Conservation (phyloP, 1,140 invertebrate genomes). For the Lordiphosa clarofinis region DNA sequence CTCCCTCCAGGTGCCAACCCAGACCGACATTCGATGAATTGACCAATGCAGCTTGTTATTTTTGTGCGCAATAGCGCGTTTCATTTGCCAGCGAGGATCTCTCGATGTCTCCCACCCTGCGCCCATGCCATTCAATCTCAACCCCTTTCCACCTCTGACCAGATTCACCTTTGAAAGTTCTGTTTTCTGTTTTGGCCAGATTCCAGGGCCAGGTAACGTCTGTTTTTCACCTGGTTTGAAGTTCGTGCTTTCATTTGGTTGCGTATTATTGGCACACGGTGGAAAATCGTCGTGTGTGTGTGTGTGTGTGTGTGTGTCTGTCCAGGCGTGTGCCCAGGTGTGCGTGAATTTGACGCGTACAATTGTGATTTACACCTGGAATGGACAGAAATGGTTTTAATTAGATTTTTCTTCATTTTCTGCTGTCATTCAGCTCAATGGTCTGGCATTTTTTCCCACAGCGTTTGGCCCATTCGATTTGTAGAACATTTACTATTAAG, state of each 20-base stretch:
- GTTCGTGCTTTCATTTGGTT: conserved; percentile 50
- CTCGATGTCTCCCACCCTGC: background rate
- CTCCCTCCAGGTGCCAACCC: conserved; percentile 34
- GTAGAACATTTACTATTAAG: background rate
- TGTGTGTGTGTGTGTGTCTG: conserved; percentile 13
- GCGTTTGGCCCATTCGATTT: background rate
- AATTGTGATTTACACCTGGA: conserved; percentile 64
- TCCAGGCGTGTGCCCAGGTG: conserved; percentile 28
- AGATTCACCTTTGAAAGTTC: conserved; percentile 31
- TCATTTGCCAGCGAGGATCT: conserved; percentile 42
- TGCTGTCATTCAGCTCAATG: conserved; percentile 47
- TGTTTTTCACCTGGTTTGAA: conserved; percentile 56
- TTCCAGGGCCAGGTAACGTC: conserved; percentile 55
- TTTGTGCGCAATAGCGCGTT: conserved; percentile 74
- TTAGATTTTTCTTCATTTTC: conserved; percentile 70
- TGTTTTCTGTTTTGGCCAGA: conserved; percentile 44
- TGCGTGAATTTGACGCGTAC: conserved; percentile 58
- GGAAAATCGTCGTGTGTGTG: conserved; percentile 33
- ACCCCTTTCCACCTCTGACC: background rate
- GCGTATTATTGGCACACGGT: conserved; percentile 53
- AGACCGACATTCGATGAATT: conserved; percentile 76
- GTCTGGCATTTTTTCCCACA: conserved; percentile 5
- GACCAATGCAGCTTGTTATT: conserved; percentile 74
- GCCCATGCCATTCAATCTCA: background rate
- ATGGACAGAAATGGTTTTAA: conserved; percentile 52